Conservation (phyloP, 2,888 invertebrate genomes). For the Cryptops parisi region DNA sequence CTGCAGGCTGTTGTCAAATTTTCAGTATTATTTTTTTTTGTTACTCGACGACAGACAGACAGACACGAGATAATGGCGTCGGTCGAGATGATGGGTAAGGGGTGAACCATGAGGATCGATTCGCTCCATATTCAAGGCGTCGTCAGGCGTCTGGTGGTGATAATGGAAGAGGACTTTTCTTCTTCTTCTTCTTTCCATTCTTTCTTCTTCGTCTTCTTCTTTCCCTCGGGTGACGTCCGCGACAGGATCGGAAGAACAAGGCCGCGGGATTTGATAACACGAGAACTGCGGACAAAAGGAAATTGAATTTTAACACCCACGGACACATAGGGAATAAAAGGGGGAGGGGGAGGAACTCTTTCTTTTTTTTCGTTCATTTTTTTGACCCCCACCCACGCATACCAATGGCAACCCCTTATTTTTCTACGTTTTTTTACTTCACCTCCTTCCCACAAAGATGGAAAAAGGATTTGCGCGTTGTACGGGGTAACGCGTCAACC, state of each 20-base stretch:
- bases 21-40: too few relatives aligned
- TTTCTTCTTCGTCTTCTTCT: background rate
- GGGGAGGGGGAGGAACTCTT: conserved; percentile 9
- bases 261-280: conserved; percentile 15
- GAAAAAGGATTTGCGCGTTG: background rate
- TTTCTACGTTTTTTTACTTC: background rate
- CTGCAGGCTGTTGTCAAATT: too few relatives aligned
- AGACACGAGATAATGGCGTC: too few relatives aligned
- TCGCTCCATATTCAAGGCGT: background rate
- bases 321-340: conserved; percentile 13
- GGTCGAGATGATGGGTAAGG: too few relatives aligned
- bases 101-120: too few relatives aligned
- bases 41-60: too few relatives aligned
- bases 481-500: background rate
- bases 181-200: too few relatives aligned
- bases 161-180: background rate
- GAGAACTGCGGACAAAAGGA: conserved; percentile 15
- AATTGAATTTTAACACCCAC: conserved; percentile 16
- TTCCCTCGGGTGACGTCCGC: background rate
- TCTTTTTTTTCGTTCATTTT: background rate
- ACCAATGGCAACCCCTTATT: conserved; percentile 4
- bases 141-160: background rate
- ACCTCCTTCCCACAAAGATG: background rate
- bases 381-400: background rate
- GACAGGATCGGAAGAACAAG: conserved; percentile 5